phyloP scores from a whole-genome alignment of 2,797 vertebrate genomes.

The Hephaestus fuliginosus region DNA sequence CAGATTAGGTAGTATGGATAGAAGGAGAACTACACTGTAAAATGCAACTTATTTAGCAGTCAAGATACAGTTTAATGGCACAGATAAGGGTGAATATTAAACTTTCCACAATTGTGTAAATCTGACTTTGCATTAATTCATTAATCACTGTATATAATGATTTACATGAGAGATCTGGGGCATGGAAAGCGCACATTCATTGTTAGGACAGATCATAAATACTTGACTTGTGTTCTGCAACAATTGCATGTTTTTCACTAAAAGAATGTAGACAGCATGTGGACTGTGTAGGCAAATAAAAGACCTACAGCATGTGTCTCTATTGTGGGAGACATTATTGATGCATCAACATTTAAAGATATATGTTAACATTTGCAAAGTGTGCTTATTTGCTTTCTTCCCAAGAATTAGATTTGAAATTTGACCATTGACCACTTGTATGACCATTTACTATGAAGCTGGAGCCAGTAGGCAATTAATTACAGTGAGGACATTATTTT shows the following conservation, averaged over 20 bases:
- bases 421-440: background rate
- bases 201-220: background rate
- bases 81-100: background rate
- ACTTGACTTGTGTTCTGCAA: background rate
- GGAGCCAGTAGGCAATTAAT: too few species aligned
- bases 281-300: background rate
- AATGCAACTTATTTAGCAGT: background rate
- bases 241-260: too few species aligned
- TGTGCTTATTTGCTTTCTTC: background rate
- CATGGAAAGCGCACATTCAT: background rate
- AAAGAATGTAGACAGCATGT: background rate
- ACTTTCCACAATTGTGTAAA: background rate
- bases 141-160: background rate
- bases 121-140: background rate
- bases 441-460: background rate
- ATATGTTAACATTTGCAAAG: background rate
- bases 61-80: background rate
- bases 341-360: background rate
- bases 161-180: background rate
- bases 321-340: background rate
- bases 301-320: background rate
- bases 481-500: too few species aligned
- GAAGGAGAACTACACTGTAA: background rate
- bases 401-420: background rate
- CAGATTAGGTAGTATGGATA: background rate